Conservation (phyloP, 2,797 vertebrate species). For the Tiaroga cobitis region DNA sequence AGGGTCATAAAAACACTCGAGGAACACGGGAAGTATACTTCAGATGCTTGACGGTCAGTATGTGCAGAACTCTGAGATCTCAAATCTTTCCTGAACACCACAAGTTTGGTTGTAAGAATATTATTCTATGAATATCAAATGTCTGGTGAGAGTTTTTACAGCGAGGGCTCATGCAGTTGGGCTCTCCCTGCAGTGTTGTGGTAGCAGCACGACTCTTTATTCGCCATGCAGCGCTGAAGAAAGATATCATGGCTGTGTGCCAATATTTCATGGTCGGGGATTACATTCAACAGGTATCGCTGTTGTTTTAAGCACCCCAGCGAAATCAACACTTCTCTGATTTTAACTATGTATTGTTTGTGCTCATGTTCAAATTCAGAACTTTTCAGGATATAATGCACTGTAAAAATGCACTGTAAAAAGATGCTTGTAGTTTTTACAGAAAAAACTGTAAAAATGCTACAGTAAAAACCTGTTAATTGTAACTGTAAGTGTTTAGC, state of each 20-base stretch:
- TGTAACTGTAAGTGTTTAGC: not conserved
- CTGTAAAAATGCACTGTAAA: not conserved
- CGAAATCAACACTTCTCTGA: slow-evolving; percentile 54
- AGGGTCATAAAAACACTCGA: not conserved
- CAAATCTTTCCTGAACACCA: not conserved
- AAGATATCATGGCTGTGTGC: slow-evolving; percentile 80
- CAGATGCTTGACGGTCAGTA: not conserved
- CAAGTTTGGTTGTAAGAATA: not conserved
- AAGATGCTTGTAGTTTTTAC: not conserved
- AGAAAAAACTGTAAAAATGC: not conserved
- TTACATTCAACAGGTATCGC: slow-evolving; percentile 81
- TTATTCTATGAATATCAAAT: slow-evolving; percentile 65
- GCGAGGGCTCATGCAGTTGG: slow-evolving; percentile 13
- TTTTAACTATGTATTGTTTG: slow-evolving; percentile 33
- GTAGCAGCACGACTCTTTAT: slow-evolving; percentile 25
- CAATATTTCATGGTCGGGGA: slow-evolving; percentile 78
- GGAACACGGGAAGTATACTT: not conserved
- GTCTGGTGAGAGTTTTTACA: slow-evolving; percentile 36
- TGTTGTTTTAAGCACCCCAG: slow-evolving; percentile 80
- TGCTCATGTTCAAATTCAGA: slow-evolving; percentile 45
- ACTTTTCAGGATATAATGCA: slow-evolving; percentile 12
- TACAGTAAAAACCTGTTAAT: not conserved
- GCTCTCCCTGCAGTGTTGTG: slow-evolving; percentile 38
- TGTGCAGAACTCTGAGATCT: not conserved
- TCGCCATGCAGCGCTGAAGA: slow-evolving; percentile 70